phyloP scores from a whole-genome alignment of 2,113 vertebrate genomes.

The Dasyurus viverrinus region DNA sequence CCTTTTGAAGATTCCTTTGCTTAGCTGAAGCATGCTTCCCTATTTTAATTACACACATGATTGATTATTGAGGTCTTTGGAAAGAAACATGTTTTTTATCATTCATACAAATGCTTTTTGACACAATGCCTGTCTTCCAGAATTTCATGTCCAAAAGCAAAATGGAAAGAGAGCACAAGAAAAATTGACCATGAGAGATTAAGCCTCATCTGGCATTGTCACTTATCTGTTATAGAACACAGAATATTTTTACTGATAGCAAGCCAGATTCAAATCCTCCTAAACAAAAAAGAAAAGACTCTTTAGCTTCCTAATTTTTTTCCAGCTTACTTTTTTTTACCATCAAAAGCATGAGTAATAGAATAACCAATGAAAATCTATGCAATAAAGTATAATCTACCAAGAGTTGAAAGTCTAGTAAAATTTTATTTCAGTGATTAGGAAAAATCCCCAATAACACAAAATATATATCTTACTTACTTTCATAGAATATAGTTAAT shows the following conservation, averaged over 20 bases:
- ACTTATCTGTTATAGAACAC: constrained; percentile 15
- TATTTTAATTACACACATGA: constrained; percentile 2
- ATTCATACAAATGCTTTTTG: constrained; percentile 29
- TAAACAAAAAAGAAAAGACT: neutral
- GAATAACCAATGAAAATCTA: neutral
- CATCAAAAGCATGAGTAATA: neutral
- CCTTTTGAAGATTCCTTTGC: constrained; percentile 10
- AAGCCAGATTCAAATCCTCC: neutral
- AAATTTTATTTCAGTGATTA: neutral
- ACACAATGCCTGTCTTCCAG: constrained; percentile 21
- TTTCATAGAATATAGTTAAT: neutral
- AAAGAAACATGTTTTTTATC: constrained; percentile 46
- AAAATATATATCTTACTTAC: neutral
- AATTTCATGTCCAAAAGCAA: constrained; percentile 40
- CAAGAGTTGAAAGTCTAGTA: neutral
- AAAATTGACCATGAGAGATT: neutral
- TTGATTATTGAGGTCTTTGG: constrained; percentile 27
- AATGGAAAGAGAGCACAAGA: neutral
- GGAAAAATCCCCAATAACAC: neutral
- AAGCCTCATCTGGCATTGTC: neutral
- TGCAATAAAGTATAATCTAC: neutral
- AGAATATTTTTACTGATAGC: constrained; percentile 9
- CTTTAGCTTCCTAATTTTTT: neutral
- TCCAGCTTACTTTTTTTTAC: neutral
- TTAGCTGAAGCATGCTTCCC: constrained; percentile 23